Conservation (phyloP, 2,888 invertebrate species). For the Polia nebulosa region DNA sequence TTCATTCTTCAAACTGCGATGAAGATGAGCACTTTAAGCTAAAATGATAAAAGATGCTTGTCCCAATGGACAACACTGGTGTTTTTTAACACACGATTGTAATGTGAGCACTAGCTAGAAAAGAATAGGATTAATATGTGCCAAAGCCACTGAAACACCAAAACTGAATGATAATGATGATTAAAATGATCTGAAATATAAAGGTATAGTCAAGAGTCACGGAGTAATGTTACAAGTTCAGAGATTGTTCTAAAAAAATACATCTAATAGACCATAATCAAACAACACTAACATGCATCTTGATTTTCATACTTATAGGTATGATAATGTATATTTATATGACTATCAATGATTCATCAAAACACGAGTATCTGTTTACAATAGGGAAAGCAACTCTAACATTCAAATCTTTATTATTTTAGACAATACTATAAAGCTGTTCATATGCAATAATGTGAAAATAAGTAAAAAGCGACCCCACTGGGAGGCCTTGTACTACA, state of each 20-base stretch:
- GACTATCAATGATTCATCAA: not conserved
- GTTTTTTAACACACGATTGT: conserved; percentile 13
- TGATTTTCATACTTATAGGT: not conserved
- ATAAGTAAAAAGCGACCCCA: not conserved
- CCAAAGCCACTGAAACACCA: conserved; percentile 20
- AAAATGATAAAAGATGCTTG: conserved; percentile 13
- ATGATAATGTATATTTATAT: not conserved
- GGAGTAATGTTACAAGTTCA: not conserved
- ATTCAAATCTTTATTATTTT: not conserved
- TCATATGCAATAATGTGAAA: not conserved
- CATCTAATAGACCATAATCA: not conserved
- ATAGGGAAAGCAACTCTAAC: not conserved
- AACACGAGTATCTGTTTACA: not conserved
- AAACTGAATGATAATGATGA: conserved; percentile 16
- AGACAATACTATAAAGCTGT: not conserved
- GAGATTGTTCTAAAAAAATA: not conserved
- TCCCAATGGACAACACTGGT: not conserved
- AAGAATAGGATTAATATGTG: not conserved
- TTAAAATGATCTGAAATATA: conserved; percentile 4
- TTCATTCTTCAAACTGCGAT: conserved; percentile 24
- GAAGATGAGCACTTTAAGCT: conserved; percentile 1
- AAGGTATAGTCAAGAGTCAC: conserved; percentile 10
- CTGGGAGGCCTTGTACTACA: not conserved
- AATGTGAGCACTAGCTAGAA: conserved; percentile 31
- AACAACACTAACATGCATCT: not conserved